Base-by-base conservation (phyloP, 2,888 invertebrate species). In the Drosophila tripunctata region DNA sequence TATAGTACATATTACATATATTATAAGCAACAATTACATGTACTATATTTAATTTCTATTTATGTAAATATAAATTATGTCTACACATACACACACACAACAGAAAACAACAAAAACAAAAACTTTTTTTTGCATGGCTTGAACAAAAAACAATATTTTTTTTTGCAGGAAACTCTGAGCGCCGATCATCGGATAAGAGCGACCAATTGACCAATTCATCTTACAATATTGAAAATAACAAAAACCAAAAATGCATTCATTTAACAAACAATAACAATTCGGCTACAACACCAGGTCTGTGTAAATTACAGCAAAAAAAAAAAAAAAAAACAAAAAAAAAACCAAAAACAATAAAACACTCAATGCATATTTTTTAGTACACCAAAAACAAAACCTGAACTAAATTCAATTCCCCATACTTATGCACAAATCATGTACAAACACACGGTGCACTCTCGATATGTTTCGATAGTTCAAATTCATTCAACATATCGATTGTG, bases 281-380 rank as follows among this genome's bases (percentile, higher is more conserved):
- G 89, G 91, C 91, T 82, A 91, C 91, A 88, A 91, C 91, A 89
- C 91, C 91, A 91, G 91, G 91, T 91, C 90, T 90, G 90, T 91
- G 86, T 84, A 88, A 87, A 84, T 81, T 84, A 79, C 82, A 82
- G 74, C 81, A 84, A 79, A 62, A 61, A 67, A 61, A 36, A 67
- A 58, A 54, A 57, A 54, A 61, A 47, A 36, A 47, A 41, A 44
- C 15, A 48, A 43, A 47, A 44, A 35, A n/a, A 33, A 2, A 48
- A 47, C 15, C 14, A 12, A 55, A 54, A 55, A 44, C 21, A 14
- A 38, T 22, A 15, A 40, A 21, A 66, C 41, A 67, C 54, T 44
- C 3, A 52, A 54, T 48, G 60, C 31, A 41, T 63, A 75, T 62
- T 61, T 57, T 52, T 52, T 64, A 73, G 63, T 69, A 47, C 45